Evolutionary conservation across 2,888 invertebrate genomes (phyloP).

Genomic region (Cheilosia scutellata): DNA sequence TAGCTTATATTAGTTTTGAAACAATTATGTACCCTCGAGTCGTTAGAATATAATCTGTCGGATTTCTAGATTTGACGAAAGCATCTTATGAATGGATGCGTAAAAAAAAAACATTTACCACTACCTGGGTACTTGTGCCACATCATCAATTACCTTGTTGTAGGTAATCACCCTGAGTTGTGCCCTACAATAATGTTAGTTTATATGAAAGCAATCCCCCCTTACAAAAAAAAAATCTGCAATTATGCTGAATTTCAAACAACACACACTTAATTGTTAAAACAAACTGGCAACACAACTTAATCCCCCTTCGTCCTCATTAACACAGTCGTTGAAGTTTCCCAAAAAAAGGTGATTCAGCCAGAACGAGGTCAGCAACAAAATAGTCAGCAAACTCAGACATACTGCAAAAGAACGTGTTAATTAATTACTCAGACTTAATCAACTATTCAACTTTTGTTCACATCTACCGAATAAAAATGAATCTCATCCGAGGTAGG

Average conservation of each 20-base stretch:
- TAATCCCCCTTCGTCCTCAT: conserved; percentile 1
- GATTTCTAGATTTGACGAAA: no score
- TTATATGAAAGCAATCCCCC: not conserved
- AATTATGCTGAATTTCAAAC: not conserved
- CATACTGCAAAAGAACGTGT: conserved; percentile 4
- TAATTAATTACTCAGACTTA: conserved; percentile 62
- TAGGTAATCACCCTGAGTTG: not conserved
- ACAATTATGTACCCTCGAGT: no score
- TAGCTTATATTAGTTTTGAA: no score
- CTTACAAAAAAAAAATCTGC: not conserved
- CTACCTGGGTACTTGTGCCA: no score
- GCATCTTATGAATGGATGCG: no score
- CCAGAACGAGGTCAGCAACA: conserved; percentile 30
- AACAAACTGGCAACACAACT: conserved; percentile 10
- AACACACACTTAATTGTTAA: conserved; percentile 4
- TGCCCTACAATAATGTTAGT: not conserved
- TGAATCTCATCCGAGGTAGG: conserved; percentile 2
- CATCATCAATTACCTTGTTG: not conserved
- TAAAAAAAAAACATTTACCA: no score
- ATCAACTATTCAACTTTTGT: conserved; percentile 52
- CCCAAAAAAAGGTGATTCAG: conserved; percentile 7
- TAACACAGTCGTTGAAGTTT: not conserved
- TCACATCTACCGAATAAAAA: conserved; percentile 29
- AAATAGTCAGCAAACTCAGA: conserved; percentile 28
- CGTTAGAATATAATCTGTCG: no score